Base-by-base conservation (phyloP, 2,113 vertebrate genomes). In the Hymenochirus boettgeri region DNA sequence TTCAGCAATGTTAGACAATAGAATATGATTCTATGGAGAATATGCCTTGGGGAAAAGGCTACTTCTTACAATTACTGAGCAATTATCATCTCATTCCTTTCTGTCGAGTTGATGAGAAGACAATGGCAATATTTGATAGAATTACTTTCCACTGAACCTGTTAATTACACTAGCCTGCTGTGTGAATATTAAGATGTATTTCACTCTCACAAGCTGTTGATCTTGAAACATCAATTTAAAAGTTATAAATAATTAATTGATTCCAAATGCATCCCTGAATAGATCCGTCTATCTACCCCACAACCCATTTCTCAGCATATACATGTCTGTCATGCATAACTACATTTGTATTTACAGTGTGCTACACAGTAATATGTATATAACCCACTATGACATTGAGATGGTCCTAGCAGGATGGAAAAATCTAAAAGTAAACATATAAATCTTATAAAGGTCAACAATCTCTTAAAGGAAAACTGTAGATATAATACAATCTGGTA, bases 261-360 rank as follows among this genome's bases (percentile, higher is more conserved):
- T 15, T 62, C 42, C 70, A 78, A 76, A 52, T 11, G 54, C 65
- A 74, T 71, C 19, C 71, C 73, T 61, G 72, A 35, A 71, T 77
- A 55, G 26, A 17, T n/a, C 3, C 19, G 19, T 12, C 26, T 31
- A 31, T 31, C 12, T 25, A n/a, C 17, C 7, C 17, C 52, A 19
- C n/a, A 59, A 42, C 57, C 48, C 67, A 50, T 52, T 73, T 74
- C 51, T 50, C 11, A 70, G 69, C 57, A 26, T 57, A 17, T 54
- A 65, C 2, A 11, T 48, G n/a, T 26, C n/a, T 65, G 8, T 50
- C 50, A 39, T 59, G 1, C 21, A 60, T 69, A 19, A 29, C 61
- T 74, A 69, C 72, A 60, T 13, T 55, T 55, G 24, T 55, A 27
- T 55, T 29, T n/a, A 55, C 52, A 31, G 19, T 18, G 50, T 33